Conservation (phyloP, 2,113 vertebrate genomes). For the Eurypyga helias region DNA sequence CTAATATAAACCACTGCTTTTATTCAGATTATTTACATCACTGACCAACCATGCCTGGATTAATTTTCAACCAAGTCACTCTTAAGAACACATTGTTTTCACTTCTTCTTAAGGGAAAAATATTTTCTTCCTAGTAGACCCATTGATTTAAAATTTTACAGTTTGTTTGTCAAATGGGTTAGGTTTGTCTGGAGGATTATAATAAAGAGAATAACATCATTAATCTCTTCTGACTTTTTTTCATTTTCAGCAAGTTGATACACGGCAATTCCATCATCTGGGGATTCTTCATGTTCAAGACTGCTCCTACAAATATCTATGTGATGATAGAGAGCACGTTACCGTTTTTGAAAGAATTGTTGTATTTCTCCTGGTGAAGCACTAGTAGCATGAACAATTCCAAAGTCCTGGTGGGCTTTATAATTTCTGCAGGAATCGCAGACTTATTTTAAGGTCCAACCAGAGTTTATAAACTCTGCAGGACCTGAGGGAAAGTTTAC, state of each 20-base stretch:
- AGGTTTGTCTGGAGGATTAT: background rate
- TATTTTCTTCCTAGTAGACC: background rate
- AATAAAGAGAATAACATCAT: background rate
- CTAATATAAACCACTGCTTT: background rate
- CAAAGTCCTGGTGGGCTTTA: background rate
- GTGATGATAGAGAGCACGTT: background rate
- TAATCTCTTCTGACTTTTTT: background rate
- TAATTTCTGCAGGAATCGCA: background rate
- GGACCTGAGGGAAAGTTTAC: background rate
- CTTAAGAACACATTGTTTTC: background rate
- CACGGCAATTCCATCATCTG: rapidly evolving
- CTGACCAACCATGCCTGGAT: background rate
- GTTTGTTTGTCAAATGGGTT: background rate
- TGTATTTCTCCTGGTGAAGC: background rate
- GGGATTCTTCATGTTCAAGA: background rate
- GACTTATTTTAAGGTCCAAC: background rate
- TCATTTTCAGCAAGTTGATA: background rate
- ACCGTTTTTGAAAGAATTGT: background rate
- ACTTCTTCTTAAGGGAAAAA: background rate
- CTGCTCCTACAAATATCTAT: background rate
- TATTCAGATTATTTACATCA: background rate
- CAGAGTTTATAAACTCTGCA: conserved; percentile 3
- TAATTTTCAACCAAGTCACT: background rate
- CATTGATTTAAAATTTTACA: background rate
- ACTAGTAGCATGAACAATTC: background rate